Evolutionary conservation across 35 echinoderm and acorn worm genomes (phyloP), one percentile per base, ranked within the genome.

Genomic region (Apostichopus californicus): DNA sequence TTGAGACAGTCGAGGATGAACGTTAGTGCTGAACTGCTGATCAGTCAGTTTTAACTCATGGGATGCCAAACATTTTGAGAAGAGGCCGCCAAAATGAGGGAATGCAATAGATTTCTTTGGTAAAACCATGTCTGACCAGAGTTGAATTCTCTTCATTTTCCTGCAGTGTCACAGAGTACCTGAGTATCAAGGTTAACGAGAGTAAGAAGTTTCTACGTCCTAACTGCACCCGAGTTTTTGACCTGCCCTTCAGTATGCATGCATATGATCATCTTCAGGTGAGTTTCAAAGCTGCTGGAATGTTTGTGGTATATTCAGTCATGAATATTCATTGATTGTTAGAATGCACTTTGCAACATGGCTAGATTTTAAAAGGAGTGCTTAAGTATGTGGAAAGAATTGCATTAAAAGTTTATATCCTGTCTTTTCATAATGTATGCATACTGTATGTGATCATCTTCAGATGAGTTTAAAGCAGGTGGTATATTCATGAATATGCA

Each of bases 261-360:
- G 93, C 91, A 17, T 98, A 91, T 86, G 97, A 98, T 22, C 97
- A 98, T 65, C 82, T 98, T 18, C 73, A 96, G 93, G 97, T 98
- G 94, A 56, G 86, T 87, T 87, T 8, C 28, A 52, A 4, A 2
- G 63, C 10, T 5, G 20, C 3, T 55, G 8, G 18, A 75, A 18
- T 75, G 17, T 18, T 18, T 4, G 15, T 75, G 4, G 58, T 61
- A 61, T 12, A 61, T 9, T 61, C 7, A 61, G 58, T 61, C 12
- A 12, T 61, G 58, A 61, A 8, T 9, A 61, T 8, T 61, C 6
- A 61, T 61, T 61, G 58, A 60, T 28, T 28, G 26, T 28, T 28
- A 1, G 1, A 28, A 28, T 28, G 26, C 26, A 28, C 26, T 28
- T 28, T 1, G 0, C 26, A 1, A 28, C 26, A 28, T 25, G 1